These are phyloP conservation scores for Nymphalis c-album DNA, from an alignment of 2,888 invertebrate genomes.

Conservation along the genomic window DNA sequence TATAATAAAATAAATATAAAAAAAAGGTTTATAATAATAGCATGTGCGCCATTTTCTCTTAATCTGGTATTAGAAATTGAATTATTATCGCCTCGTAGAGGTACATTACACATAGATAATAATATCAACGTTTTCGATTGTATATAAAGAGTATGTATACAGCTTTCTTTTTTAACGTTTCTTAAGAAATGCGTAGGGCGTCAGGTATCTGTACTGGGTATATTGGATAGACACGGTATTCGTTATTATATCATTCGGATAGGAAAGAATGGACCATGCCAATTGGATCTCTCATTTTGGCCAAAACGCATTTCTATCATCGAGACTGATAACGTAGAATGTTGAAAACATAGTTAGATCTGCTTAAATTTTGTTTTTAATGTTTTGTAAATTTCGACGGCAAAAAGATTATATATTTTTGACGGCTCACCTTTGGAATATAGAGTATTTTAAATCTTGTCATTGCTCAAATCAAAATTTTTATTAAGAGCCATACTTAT, in stretches of 20 bases:
- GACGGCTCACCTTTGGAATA: slow-evolving; percentile 78
- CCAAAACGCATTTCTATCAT: slow-evolving; percentile 78
- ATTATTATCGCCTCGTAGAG: slow-evolving; percentile 17
- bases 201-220: slow-evolving; percentile 70
- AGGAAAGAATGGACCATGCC: slow-evolving; percentile 58
- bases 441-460: slow-evolving; percentile 68
- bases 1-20: slow-evolving; percentile 49
- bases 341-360: slow-evolving; percentile 76
- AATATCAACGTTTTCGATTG: slow-evolving; percentile 28
- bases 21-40: slow-evolving; percentile 41
- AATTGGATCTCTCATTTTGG: slow-evolving; percentile 75
- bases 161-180: slow-evolving; percentile 22
- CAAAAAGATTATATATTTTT: slow-evolving; percentile 69
- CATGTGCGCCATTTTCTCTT: slow-evolving; percentile 26
- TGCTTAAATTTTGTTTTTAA: slow-evolving; percentile 75
- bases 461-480: slow-evolving; percentile 78
- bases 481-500: slow-evolving; percentile 73
- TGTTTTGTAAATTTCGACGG: slow-evolving; percentile 67
- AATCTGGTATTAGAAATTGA: slow-evolving; percentile 19
- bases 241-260: slow-evolving; percentile 52
- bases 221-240: slow-evolving; percentile 54
- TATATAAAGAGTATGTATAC: slow-evolving; percentile 32
- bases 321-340: slow-evolving; percentile 79
- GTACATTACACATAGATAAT: slow-evolving; percentile 25
- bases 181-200: slow-evolving; percentile 36